These are phyloP conservation scores for Siniperca undulata DNA, from an alignment of 2,797 vertebrate genomes.

Conservation along the genomic window DNA sequence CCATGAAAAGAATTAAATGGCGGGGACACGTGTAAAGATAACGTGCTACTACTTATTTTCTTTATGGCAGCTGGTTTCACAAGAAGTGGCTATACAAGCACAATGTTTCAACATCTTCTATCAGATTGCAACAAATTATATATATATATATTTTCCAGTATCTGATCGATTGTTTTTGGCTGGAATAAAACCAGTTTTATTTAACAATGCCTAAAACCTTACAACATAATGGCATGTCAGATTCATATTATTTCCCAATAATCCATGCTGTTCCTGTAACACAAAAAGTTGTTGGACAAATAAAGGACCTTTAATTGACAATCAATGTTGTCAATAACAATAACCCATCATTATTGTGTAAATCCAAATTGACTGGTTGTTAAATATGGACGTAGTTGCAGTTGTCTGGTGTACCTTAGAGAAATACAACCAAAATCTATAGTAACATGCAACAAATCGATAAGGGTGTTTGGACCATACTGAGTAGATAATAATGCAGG, in stretches of 20 bases:
- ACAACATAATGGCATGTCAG: neutral
- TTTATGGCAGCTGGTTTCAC: neutral
- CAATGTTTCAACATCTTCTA: neutral
- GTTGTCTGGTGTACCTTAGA: neutral
- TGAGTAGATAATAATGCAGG: no score
- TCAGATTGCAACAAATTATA: neutral
- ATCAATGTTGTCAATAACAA: neutral
- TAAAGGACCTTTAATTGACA: neutral
- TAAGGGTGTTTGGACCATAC: no score
- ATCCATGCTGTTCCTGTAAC: neutral
- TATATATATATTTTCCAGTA: neutral
- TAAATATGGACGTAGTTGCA: neutral
- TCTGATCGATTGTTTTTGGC: neutral
- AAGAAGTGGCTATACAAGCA: neutral
- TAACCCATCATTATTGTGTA: neutral
- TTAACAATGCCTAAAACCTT: neutral
- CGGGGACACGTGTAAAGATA: neutral
- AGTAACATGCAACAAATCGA: neutral
- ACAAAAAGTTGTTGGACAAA: neutral
- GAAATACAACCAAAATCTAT: neutral
- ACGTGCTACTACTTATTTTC: neutral
- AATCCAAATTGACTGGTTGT: neutral
- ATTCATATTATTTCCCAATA: constrained; percentile 5
- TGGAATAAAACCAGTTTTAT: neutral
- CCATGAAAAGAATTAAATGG: neutral